These are phyloP conservation scores for Grantiella picta DNA, from an alignment of 2,113 vertebrate genomes.

Conservation along the genomic window DNA sequence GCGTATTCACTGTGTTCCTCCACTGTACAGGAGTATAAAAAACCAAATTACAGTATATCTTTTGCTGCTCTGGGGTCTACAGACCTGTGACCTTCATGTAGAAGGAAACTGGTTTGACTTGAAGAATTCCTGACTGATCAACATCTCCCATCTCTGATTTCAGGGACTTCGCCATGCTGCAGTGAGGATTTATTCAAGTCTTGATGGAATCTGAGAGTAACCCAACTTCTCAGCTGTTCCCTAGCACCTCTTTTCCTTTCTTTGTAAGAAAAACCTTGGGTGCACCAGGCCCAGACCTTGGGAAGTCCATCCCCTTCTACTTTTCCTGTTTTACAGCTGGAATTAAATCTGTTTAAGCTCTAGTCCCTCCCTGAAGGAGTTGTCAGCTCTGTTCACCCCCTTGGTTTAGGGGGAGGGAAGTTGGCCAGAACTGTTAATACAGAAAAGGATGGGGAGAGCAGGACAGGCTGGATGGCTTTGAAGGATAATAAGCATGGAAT, in stretches of 20 bases:
- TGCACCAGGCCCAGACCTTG: neutral
- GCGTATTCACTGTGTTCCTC: neutral
- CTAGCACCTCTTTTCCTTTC: neutral
- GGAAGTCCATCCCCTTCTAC: neutral
- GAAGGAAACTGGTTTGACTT: neutral
- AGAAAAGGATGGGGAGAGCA: neutral
- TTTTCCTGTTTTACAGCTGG: neutral
- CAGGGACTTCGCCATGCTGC: neutral
- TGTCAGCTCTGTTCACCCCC: neutral
- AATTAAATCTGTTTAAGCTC: neutral
- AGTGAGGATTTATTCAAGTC: neutral
- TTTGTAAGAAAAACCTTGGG: neutral
- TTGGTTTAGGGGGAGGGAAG: neutral
- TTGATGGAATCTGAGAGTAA: fast-evolving
- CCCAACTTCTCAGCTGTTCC: neutral
- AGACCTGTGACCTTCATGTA: neutral
- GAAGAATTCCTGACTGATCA: neutral
- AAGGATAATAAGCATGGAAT: neutral
- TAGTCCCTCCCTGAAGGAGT: neutral
- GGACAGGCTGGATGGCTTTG: neutral
- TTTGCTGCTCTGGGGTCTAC: neutral
- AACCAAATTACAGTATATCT: neutral
- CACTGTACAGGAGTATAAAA: neutral
- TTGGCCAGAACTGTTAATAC: neutral
- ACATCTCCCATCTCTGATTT: fast-evolving